Base-by-base conservation (phyloP, 1,140 invertebrate genomes). In the Heliconius himera region DNA sequence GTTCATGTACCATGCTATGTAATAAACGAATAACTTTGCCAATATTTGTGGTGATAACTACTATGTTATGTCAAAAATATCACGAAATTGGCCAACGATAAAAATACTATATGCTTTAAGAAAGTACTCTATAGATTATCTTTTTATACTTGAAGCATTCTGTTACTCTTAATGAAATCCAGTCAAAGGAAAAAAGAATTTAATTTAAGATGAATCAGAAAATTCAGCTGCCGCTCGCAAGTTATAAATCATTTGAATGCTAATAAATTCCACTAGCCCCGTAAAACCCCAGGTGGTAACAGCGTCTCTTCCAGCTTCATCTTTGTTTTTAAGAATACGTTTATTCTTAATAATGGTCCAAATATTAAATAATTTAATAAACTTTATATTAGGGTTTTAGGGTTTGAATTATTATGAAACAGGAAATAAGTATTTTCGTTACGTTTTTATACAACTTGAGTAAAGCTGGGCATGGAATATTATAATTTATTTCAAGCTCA, bases 171-270 rank as follows among this genome's bases (percentile, higher is more conserved):
- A 93, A 94, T 93, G 90, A 93, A 93, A 92, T 93, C 89, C 90
- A 90, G 87, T 90, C 90, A 93, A 93, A 92, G 90, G 90, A 91
- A 93, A 92, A 92, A 94, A 94, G 90, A 93, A 93, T 93, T 94
- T 94, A 93, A 94, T 93, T 94, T 94, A 93, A 92, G 91, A 87
- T 86, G 91, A 93, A 93, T 94, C 92, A 94, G 91, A 93, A 94
- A 94, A 93, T 94, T 93, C 93, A 93, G 91, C 90, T 93, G 92
- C 93, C 89, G 89, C 89, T 89, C 85, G 89, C 91, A 92, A 93
- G 92, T 94, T 93, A 93, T 94, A 94, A 94, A 94, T 94, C 91
- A 93, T 94, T 94, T 94, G 92, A 93, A 94, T 94, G 92, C 93
- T 94, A 94, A 94, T 94, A 94, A 94, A 94, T 94, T 93, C 91